Base-by-base conservation (phyloP, 2,888 invertebrate genomes). In the Amorpha juglandis region DNA sequence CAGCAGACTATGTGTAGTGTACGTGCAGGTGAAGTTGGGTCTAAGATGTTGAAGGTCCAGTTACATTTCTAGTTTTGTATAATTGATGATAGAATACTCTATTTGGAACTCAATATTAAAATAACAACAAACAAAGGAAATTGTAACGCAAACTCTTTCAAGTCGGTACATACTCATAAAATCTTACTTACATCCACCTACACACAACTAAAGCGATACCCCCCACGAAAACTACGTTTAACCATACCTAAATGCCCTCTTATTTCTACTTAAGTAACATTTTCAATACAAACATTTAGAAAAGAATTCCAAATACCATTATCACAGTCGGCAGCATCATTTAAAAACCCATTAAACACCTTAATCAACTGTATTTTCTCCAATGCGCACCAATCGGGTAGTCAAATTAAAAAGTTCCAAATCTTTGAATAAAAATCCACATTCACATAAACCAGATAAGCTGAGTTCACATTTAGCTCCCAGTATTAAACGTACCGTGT, bases 401-500 rank as follows among this genome's bases (percentile, higher is more conserved):
- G 76, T 76, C 74, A 78, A 79, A 80, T 80, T 78, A 74, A 76
- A 78, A 74, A 69, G 78, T 74, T 63, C 51, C 51, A 65, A 69
- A 69, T 65, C 68, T 62, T 68, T 63, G 68, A 73, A 82, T 82
- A 78, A 82, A 84, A 83, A 81, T 84, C 78, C 72, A 81, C 76
- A 78, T 71, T 78, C 78, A 80, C 81, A 81, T 88, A 83, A 86
- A 86, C 72, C 75, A 86, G 87, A 88, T 88, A 87, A 86, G 78
- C 78, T 71, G 70, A 73, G 76, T 75, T 81, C 79, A 76, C 78
- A 78, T 83, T 84, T 81, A 83, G 76, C 73, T 78, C 78, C 76
- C 72, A 78, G 74, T 80, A 80, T 80, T 77, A 75, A 75, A 66
- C 52, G n/a, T 42, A 50, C 62, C 52, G 50, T 45, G 33, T 51